Base-by-base conservation (phyloP, 2,113 vertebrate species). In the Rhipidura dahli region DNA sequence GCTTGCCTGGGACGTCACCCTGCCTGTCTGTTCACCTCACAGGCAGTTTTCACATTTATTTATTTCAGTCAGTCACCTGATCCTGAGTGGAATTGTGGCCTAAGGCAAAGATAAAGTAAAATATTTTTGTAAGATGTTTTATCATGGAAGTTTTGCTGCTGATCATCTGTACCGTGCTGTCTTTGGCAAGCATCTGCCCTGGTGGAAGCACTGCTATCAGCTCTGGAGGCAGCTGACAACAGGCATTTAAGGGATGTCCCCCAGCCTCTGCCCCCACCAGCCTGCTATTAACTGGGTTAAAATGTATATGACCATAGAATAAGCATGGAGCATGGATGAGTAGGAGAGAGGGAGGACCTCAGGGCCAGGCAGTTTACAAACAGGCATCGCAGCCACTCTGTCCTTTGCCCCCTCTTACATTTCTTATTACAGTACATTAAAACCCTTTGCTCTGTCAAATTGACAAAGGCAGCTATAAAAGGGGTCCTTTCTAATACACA, bases 391-490 rank as follows among this genome's bases (percentile, higher is more conserved):
- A 89, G 80, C 88, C 95, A 79, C 14, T 28, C 92, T 97, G 95
- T 96, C 96, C 94, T 96, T 92, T 96, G 95, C 77, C 85, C 96
- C 87, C 87, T 97, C 91, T 95, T 97, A 89, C 80, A 83, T 95
- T 96, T 94, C 90, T 97, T 96, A 95, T 96, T 93, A 96, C 39
- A 95, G 96, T 83, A 93, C 95, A 94, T 96, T 97, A 96, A 97
- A 97, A 82, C 89, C 94, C 96, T 97, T 95, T 96, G 95, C 96
- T 97, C 96, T 93, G 77, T 95, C 89, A 94, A 69, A 73, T 86
- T 94, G 96, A 97, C 96, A 97, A 95, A 97, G 94, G 90, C 94
- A 86, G 95, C 94, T 96, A 96, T 94, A 91, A 97, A 97, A 96
- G 91, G 77, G 88, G 87, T 95, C 84, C 83, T 95, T 96, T 95